These are phyloP conservation scores for Amniataba percoides DNA, from an alignment of 2,797 vertebrate genomes.

Conservation along the genomic window DNA sequence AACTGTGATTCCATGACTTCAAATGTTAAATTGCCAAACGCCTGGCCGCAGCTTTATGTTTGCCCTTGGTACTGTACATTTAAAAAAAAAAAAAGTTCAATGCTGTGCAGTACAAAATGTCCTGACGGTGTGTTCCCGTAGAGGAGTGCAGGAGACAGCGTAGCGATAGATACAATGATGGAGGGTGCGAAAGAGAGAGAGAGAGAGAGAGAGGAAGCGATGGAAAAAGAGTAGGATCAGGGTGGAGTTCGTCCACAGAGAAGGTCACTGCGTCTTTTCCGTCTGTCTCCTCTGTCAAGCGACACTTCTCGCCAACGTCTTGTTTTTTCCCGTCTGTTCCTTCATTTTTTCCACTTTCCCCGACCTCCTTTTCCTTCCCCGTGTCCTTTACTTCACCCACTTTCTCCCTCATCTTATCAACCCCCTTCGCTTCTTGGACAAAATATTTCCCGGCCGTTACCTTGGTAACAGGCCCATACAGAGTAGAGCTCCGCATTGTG, in stretches of 20 bases:
- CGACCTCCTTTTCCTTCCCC: slow-evolving; percentile 30
- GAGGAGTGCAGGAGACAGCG: slow-evolving; percentile 5
- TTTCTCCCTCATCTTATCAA: slow-evolving; percentile 63
- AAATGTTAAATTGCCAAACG: background rate
- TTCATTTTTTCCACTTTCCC: background rate
- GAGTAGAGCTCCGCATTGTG: slow-evolving; percentile 63
- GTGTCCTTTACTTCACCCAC: slow-evolving; percentile 11
- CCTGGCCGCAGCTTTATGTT: background rate
- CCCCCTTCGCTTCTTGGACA: slow-evolving; percentile 58
- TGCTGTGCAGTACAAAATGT: slow-evolving; percentile 38
- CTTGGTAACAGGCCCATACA: slow-evolving; percentile 83
- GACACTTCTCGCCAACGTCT: background rate
- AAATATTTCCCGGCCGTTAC: slow-evolving; percentile 80
- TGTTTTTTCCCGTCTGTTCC: too few relatives aligned
- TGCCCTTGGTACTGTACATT: background rate
- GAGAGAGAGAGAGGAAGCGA: slow-evolving; percentile 28
- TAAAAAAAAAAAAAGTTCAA: slow-evolving; percentile 12
- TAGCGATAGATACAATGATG: slow-evolving; percentile 24
- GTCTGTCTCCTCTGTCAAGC: background rate
- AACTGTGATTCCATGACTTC: background rate
- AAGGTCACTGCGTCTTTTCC: slow-evolving; percentile 49
- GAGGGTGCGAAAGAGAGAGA: slow-evolving; percentile 2
- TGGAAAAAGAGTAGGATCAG: slow-evolving; percentile 39
- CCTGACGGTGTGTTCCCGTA: slow-evolving; percentile 25
- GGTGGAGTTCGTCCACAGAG: slow-evolving; percentile 32